Conservation (phyloP, 2,888 invertebrate species). For the Lithophane semibrunnea region DNA sequence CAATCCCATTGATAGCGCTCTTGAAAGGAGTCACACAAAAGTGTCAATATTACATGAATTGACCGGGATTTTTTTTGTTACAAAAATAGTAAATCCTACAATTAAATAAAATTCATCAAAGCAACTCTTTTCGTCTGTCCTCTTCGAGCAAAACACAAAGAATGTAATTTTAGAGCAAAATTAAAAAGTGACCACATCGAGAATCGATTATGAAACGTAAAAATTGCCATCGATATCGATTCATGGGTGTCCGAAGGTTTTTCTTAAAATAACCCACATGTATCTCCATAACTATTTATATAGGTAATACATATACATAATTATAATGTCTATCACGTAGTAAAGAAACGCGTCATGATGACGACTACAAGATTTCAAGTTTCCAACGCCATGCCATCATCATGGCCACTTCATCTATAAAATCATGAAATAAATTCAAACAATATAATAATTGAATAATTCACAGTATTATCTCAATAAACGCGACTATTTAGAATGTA, state of each 20-base stretch:
- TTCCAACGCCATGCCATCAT: background rate
- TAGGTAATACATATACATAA: background rate
- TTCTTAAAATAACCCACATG: background rate
- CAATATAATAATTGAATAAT: background rate
- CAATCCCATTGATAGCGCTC: too few species aligned
- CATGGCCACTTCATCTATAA: background rate
- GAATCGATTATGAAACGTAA: background rate
- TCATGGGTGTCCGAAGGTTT: background rate
- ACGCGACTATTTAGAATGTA: background rate
- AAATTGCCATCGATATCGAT: background rate
- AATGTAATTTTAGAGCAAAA: background rate
- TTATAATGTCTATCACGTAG: background rate
- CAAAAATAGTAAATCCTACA: too few species aligned
- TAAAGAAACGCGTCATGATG: constrained; percentile 17
- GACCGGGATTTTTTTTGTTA: too few species aligned
- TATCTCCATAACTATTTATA: background rate
- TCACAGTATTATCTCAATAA: background rate
- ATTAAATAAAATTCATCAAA: background rate
- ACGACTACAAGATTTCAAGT: constrained; percentile 1
- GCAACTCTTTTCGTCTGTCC: background rate
- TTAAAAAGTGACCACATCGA: too few species aligned
- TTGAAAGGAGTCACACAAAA: too few species aligned
- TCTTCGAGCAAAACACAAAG: background rate
- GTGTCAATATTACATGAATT: too few species aligned
- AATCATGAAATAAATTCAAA: background rate